Evolutionary conservation across 2,888 invertebrate genomes (phyloP).

Genomic region (Xylota segnis): DNA sequence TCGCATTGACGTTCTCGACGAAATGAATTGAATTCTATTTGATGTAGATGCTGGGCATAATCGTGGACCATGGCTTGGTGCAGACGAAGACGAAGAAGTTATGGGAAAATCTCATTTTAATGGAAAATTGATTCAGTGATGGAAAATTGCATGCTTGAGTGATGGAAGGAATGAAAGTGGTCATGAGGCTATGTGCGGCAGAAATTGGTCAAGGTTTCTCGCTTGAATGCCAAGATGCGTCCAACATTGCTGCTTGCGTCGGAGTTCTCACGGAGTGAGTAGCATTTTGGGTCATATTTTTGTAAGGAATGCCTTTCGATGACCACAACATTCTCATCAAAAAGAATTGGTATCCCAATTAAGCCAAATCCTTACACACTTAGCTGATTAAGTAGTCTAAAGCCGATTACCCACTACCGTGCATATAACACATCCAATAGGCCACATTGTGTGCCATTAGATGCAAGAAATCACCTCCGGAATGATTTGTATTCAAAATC

Average conservation of each 20-base stretch:
- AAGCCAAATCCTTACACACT: too few relatives aligned
- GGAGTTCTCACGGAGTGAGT: constrained; percentile 25
- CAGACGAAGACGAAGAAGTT: constrained; percentile 34
- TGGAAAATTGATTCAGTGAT: constrained; percentile 64
- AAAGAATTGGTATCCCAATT: too few relatives aligned
- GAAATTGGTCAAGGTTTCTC: constrained; percentile 65
- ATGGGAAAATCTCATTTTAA: constrained; percentile 62
- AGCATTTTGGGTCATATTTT: constrained; percentile 26
- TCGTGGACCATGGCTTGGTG: constrained; percentile 13
- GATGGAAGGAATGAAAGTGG: constrained; percentile 57
- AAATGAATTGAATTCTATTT: constrained; percentile 49
- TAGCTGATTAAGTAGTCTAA: too few relatives aligned
- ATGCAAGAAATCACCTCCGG: neutral
- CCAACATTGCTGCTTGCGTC: constrained; percentile 42
- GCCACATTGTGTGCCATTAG: too few relatives aligned
- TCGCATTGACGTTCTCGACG: constrained; percentile 37
- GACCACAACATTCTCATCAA: too few relatives aligned
- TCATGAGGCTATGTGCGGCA: constrained; percentile 46
- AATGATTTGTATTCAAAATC: constrained; percentile 40
- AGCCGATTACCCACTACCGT: too few relatives aligned
- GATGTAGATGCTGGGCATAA: constrained; percentile 31
- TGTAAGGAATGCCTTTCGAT: neutral
- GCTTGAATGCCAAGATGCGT: constrained; percentile 44
- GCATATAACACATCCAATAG: too few relatives aligned
- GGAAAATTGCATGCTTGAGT: constrained; percentile 44